Conservation (phyloP, 2,113 vertebrate genomes). For the Seriola rivoliana region DNA sequence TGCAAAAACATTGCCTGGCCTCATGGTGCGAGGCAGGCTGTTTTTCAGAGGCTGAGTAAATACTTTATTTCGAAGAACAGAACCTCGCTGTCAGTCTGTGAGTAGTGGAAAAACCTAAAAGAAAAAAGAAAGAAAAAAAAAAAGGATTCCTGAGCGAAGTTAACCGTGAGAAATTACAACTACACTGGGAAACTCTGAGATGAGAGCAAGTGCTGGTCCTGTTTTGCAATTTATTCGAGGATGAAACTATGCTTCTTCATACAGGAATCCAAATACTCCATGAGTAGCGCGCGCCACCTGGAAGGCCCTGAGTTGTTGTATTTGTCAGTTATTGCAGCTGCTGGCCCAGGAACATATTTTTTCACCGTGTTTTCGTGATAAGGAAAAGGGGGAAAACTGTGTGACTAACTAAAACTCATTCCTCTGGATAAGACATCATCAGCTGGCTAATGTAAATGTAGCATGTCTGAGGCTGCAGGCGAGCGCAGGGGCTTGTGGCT, state of each 20-base stretch:
- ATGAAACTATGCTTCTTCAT: neutral
- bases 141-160: slow-evolving; percentile 2
- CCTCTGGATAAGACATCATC: slow-evolving; percentile 24
- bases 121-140: neutral
- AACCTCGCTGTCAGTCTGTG: neutral
- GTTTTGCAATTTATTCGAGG: neutral
- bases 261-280: neutral
- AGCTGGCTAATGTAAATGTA: slow-evolving; percentile 48
- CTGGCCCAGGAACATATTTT: neutral
- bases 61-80: slow-evolving; percentile 19
- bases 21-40: neutral
- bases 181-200: neutral
- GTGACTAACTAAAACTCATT: neutral
- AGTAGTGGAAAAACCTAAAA: neutral
- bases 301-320: neutral
- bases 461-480: slow-evolving; percentile 20
- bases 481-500: slow-evolving; percentile 34
- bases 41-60: slow-evolving; percentile 7
- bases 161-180: neutral
- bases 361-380: neutral
- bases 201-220: no score
- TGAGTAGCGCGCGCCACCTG: neutral
- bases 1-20: neutral
- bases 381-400: neutral
- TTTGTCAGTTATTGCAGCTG: neutral